A percentile compares a stretch with the other conserved stretches of the same genome.
Evolutionary conservation across 2,797 vertebrate genomes (phyloP).

Genomic region (Chiloscyllium punctatum): DNA sequence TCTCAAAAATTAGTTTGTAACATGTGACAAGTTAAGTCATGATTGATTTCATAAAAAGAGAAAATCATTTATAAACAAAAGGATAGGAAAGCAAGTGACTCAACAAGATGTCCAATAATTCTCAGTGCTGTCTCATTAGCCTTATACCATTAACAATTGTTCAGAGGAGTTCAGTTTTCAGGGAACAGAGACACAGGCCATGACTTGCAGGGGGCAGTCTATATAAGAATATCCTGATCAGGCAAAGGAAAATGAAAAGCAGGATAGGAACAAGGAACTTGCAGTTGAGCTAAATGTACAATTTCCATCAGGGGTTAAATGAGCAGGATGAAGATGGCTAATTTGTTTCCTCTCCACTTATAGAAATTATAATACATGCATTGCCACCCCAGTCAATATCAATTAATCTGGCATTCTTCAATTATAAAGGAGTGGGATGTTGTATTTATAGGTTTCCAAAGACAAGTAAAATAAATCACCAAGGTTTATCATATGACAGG

Average conservation of each 20-base stretch:
- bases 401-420: too few relatives aligned
- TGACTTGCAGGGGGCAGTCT: not conserved
- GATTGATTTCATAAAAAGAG: not conserved
- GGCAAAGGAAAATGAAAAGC: not conserved
- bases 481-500: too few relatives aligned
- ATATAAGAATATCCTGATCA: not conserved
- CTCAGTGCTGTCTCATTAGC: not conserved
- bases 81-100: not conserved
- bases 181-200: not conserved
- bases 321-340: too few relatives aligned
- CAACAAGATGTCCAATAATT: not conserved
- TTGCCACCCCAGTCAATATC: too few relatives aligned
- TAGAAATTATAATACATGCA: too few relatives aligned
- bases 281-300: not conserved
- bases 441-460: too few relatives aligned
- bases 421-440: too few relatives aligned
- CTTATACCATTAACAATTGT: too few relatives aligned
- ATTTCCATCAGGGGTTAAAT: not conserved
- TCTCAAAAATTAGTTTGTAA: not conserved
- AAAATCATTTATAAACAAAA: not conserved
- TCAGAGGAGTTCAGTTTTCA: not conserved
- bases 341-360: too few relatives aligned
- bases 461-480: too few relatives aligned
- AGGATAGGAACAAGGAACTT: not conserved
- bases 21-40: not conserved